Base-by-base conservation (phyloP, 2,113 vertebrate genomes). In the Ascaphus truei region DNA sequence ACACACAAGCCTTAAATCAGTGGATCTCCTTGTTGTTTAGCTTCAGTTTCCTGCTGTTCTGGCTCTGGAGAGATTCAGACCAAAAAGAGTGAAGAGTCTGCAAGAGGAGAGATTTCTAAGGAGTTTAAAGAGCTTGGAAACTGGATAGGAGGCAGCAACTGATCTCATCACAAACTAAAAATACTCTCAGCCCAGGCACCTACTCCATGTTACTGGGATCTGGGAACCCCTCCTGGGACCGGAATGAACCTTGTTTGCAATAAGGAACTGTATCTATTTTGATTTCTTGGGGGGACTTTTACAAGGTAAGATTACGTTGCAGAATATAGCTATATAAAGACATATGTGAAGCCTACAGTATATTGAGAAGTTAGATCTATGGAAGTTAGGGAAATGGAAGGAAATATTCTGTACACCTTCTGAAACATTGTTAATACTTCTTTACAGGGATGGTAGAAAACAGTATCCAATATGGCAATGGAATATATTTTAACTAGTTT, bases 141-240 rank as follows among this genome's bases (percentile, higher is more conserved):
- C 81, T 83, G 85, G 89, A 93, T 89, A 92, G 90, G 88, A 90
- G 88, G 86, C 86, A 84, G 86, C 86, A 93, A 92, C 93, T 96
- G 95, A 92, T 87, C 81, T 89, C 81, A 73, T 89, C 81, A 73
- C 65, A 76, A 80, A 84, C 95, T 96, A 96, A 98, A 98, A 97
- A 98, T 98, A 98, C 91, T 90, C 85, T 72, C 71, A 76, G 73
- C 78, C 79, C 50, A 75, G 72, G 76, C 73, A 71, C 76, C 63
- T 62, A 80, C 68, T 65, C 2, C 68, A 76, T 80, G 72, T 77
- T 47, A 61, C 66, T 47, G 71, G 66, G 66, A 65, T 18, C 79
- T 85, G 81, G 45, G 71, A 73, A 72, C 78, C n/a, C n/a, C n/a
- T n/a, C n/a, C n/a, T n/a, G n/a, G n/a, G n/a, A n/a, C n/a, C n/a